Conservation (phyloP, 2,888 invertebrate genomes). For the Thera britannica region DNA sequence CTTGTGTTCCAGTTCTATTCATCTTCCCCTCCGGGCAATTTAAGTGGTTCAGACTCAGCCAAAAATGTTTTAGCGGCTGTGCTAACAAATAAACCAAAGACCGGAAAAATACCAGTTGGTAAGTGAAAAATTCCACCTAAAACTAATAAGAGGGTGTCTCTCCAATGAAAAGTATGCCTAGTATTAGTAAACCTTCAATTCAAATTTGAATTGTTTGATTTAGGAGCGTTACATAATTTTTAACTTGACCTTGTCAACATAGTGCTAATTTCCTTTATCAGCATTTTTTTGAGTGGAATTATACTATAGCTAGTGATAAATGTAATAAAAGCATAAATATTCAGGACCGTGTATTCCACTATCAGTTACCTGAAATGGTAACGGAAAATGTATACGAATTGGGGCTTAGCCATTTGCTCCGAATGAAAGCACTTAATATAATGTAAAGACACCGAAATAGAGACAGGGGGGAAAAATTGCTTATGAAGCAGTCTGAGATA, state of each 20-base stretch:
- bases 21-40: constrained; percentile 55
- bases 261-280: constrained; percentile 42
- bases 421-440: too few relatives aligned
- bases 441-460: too few relatives aligned
- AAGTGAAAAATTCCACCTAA: constrained; percentile 46
- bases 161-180: background rate
- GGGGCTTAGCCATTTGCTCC: too few relatives aligned
- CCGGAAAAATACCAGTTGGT: constrained; percentile 81
- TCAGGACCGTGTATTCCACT: too few relatives aligned
- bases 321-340: too few relatives aligned
- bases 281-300: background rate
- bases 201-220: constrained; percentile 9
- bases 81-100: constrained; percentile 79
- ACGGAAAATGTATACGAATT: too few relatives aligned
- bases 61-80: constrained; percentile 81
- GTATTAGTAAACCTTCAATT: background rate
- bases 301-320: background rate
- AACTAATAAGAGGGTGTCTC: background rate
- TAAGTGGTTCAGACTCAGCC: constrained; percentile 65
- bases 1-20: constrained; percentile 64
- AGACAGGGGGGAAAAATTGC: too few relatives aligned
- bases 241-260: constrained; percentile 59
- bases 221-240: constrained; percentile 54
- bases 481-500: too few relatives aligned
- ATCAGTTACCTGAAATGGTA: too few relatives aligned